Percentiles rank a stretch among this genome's conserved stretches.
phyloP scores from a whole-genome alignment of 2,888 invertebrate genomes.

The Cyrtodaria siliqua region DNA sequence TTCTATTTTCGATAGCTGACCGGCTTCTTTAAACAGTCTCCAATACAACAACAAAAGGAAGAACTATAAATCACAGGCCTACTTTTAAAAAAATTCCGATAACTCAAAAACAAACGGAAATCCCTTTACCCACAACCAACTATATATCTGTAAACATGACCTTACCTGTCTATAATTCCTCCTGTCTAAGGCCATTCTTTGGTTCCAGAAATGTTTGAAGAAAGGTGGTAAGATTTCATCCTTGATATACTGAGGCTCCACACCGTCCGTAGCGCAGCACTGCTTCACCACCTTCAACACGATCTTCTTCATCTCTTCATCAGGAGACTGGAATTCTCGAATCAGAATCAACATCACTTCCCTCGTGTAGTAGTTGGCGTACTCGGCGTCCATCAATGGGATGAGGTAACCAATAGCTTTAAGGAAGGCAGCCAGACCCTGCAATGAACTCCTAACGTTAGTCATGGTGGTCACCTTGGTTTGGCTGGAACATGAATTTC shows the following conservation, averaged over 20 bases:
- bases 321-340: conserved; percentile 99
- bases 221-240: conserved; percentile 99
- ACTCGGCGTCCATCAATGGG: conserved; percentile 99
- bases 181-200: conserved; percentile 99
- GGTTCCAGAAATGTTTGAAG: conserved; percentile 99
- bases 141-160: not conserved
- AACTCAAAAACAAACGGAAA: too few relatives aligned
- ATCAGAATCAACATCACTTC: conserved; percentile 99
- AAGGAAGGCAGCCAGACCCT: conserved; percentile 99
- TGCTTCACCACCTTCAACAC: conserved; percentile 99
- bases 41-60: too few relatives aligned
- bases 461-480: too few relatives aligned
- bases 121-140: too few relatives aligned
- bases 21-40: too few relatives aligned
- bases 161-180: conserved; percentile 96
- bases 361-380: conserved; percentile 99
- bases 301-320: conserved; percentile 99
- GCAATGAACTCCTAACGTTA: too few relatives aligned
- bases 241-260: conserved; percentile 99
- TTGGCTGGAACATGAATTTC: too few relatives aligned
- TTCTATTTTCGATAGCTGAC: too few relatives aligned
- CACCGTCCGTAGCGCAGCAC: conserved; percentile 99
- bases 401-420: conserved; percentile 99
- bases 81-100: too few relatives aligned
- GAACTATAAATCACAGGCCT: too few relatives aligned